A percentile compares a stretch with the other conserved stretches of the same genome.
These are phyloP conservation scores for Gryllus bimaculatus DNA, from an alignment of 1,140 invertebrate species.

Conservation along the genomic window DNA sequence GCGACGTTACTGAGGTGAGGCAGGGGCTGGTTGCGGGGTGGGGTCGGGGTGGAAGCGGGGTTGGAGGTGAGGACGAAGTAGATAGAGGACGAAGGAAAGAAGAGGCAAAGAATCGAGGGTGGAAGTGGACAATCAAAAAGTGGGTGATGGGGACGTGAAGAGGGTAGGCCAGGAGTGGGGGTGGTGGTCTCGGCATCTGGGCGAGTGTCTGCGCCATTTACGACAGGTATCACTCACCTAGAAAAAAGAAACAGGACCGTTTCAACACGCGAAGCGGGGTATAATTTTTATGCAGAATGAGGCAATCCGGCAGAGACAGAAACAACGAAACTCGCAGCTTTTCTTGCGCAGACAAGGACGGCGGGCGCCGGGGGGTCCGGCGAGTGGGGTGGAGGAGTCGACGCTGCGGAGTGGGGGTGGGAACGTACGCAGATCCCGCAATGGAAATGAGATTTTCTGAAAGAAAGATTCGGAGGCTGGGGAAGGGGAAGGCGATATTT, in stretches of 20 bases:
- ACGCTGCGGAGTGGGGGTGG: neutral
- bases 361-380: no score
- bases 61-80: no score
- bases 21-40: no score
- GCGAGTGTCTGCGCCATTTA: neutral
- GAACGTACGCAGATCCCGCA: neutral
- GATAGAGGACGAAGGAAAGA: no score
- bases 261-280: neutral
- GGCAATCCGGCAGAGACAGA: neutral
- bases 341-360: neutral
- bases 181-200: no score
- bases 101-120: no score
- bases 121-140: no score
- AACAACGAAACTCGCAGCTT: neutral
- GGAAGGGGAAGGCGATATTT: neutral
- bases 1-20: no score
- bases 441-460: neutral
- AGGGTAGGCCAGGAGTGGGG: neutral
- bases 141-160: no score
- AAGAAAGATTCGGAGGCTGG: neutral
- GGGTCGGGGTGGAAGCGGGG: no score
- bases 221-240: neutral
- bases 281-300: neutral
- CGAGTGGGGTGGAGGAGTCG: neutral
- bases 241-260: neutral